A percentile compares a stretch with the other conserved stretches of the same genome.
phyloP scores from a whole-genome alignment of 2,113 vertebrate genomes.

The Percina caprodes region DNA sequence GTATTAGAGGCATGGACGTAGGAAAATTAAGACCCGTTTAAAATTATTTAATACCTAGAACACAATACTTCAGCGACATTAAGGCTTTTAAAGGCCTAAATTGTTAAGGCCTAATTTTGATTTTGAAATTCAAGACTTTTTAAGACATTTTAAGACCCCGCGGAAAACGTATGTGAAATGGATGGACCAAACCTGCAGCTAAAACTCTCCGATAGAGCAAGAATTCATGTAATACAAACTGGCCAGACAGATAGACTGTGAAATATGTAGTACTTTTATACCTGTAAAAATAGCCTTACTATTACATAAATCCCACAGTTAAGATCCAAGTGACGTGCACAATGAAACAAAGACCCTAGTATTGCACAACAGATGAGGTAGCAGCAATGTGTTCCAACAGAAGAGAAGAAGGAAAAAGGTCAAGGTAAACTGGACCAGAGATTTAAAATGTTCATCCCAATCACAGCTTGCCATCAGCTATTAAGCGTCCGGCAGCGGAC shows the following conservation, averaged over 20 bases:
- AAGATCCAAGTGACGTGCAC: slow-evolving; percentile 33
- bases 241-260: slow-evolving; percentile 17
- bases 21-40: no score
- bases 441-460: slow-evolving; percentile 85
- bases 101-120: no score
- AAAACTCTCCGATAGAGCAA: not conserved
- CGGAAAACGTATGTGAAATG: not conserved
- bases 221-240: slow-evolving; percentile 11
- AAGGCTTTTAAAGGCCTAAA: no score
- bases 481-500: slow-evolving; percentile 81
- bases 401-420: slow-evolving; percentile 77
- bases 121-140: no score
- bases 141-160: no score
- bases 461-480: slow-evolving; percentile 84
- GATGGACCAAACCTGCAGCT: slow-evolving; percentile 2
- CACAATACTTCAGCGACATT: no score
- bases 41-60: no score
- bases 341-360: slow-evolving; percentile 71
- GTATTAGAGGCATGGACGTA: no score
- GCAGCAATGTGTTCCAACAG: slow-evolving; percentile 49
- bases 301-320: slow-evolving; percentile 53
- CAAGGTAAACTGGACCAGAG: slow-evolving; percentile 78
- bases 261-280: slow-evolving; percentile 49
- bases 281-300: slow-evolving; percentile 27
- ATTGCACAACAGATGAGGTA: slow-evolving; percentile 55